Percentiles rank a stretch among this genome's conserved stretches.
phyloP scores from a whole-genome alignment of 2,113 vertebrate genomes.

The Oenanthe melanoleuca region DNA sequence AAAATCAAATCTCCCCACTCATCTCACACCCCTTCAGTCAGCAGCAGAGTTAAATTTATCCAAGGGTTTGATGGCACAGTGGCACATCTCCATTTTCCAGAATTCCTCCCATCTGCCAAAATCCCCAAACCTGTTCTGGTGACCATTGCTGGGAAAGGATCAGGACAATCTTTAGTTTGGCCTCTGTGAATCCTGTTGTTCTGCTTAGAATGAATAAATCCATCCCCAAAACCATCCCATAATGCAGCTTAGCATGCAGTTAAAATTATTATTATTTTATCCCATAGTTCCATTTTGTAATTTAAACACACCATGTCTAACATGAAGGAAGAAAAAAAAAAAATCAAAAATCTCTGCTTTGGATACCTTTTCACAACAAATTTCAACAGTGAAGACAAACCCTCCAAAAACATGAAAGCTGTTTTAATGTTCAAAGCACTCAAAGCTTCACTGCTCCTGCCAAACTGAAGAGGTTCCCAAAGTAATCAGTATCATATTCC shows the following conservation, averaged over 20 bases:
- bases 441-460: not conserved
- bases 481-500: not conserved
- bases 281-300: not conserved
- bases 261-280: not conserved
- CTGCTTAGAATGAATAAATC: not conserved
- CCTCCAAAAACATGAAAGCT: not conserved
- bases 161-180: not conserved
- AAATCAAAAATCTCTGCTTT: not conserved
- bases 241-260: not conserved
- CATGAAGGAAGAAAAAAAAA: not conserved
- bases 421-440: not conserved
- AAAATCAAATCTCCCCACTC: not conserved
- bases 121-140: rapidly evolving
- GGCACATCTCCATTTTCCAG: not conserved
- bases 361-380: not conserved
- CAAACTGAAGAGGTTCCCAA: not conserved
- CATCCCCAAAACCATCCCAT: not conserved
- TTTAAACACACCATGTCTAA: not conserved
- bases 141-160: not conserved
- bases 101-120: not conserved
- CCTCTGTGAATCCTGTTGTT: not conserved
- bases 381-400: not conserved
- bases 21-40: not conserved
- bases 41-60: not conserved
- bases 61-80: not conserved